phyloP scores from a whole-genome alignment of 2,113 vertebrate species.

The Clarias magur region DNA sequence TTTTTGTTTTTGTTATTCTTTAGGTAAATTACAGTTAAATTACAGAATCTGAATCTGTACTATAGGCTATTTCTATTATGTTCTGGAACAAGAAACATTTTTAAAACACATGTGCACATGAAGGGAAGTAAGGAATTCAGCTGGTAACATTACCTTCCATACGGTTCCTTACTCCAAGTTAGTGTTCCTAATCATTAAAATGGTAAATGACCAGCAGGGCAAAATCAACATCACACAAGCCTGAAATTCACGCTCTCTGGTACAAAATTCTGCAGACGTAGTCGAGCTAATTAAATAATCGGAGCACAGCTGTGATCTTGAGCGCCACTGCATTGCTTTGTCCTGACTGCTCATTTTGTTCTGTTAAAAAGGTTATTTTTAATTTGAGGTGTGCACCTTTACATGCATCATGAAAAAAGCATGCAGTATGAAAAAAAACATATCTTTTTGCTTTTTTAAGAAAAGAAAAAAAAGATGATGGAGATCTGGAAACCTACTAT shows the following conservation, averaged over 20 bases:
- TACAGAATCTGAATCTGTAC: not conserved
- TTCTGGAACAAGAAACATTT: not conserved
- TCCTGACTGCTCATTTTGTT: not conserved
- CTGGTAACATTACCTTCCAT: not conserved
- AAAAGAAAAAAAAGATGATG: no score
- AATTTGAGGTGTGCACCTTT: not conserved
- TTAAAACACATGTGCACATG: not conserved
- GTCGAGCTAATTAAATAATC: not conserved
- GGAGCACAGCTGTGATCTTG: not conserved
- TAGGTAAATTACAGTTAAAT: not conserved
- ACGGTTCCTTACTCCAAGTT: not conserved
- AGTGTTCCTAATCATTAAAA: not conserved
- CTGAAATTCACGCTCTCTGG: not conserved
- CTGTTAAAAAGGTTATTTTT: not conserved
- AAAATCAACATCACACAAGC: not conserved
- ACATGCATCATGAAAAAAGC: not conserved
- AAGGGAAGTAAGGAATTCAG: not conserved
- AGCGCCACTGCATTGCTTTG: not conserved
- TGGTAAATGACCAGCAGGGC: not conserved
- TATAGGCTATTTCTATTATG: not conserved
- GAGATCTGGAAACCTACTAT: not conserved
- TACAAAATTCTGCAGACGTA: not conserved
- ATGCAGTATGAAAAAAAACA: not conserved
- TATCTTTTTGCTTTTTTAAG: no score
- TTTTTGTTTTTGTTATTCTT: not conserved